Evolutionary conservation across 2,113 vertebrate genomes (phyloP), one percentile per base, ranked within the genome.

Genomic region (Alethe diademata): DNA sequence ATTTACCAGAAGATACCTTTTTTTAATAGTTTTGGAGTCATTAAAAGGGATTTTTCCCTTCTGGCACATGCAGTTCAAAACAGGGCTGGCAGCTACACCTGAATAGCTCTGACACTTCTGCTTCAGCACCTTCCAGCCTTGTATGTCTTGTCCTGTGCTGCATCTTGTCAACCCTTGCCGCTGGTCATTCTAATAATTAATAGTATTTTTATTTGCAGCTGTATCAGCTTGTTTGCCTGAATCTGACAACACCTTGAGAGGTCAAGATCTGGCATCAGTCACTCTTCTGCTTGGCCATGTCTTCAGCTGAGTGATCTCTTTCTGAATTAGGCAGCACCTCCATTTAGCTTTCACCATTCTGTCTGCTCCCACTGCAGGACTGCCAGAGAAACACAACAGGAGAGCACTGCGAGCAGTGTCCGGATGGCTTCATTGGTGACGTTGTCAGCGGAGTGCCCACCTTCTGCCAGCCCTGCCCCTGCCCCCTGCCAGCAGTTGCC

Each of bases 321-420:
- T 40, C 25, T 31, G 56, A 80, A 61, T 74, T 25, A 51, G 62
- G n/a, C 72, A 91, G 56, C 58, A 48, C 38, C 42, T 95, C 64
- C 33, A 2, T 88, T 82, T 89, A 60, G 29, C 56, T 43, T 40
- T 48, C 65, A 22, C 62, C 13, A 3, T 50, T 89, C 25, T 95
- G 23, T 93, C 73, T 95, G 83, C 91, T 90, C 53, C 67, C 47
- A 51, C 89, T 74, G 45, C 78, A 99, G 99, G 97, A 98, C 78
- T 99, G 99, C 95, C 98, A 97, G 94, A 94, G 98, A 76, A 99
- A 99, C 96, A 99, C 99, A 4, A 98, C 98, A 51, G 99, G 99
- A 6, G 96, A 98, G 69, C 98, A 99, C 96, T 99, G 99, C 72
- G 99, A 99, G 92, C 98, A 95, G 58, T 99, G 99, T 94, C 98